These are phyloP conservation scores for Prosapia bicincta DNA, from an alignment of 2,888 invertebrate genomes.

Conservation along the genomic window DNA sequence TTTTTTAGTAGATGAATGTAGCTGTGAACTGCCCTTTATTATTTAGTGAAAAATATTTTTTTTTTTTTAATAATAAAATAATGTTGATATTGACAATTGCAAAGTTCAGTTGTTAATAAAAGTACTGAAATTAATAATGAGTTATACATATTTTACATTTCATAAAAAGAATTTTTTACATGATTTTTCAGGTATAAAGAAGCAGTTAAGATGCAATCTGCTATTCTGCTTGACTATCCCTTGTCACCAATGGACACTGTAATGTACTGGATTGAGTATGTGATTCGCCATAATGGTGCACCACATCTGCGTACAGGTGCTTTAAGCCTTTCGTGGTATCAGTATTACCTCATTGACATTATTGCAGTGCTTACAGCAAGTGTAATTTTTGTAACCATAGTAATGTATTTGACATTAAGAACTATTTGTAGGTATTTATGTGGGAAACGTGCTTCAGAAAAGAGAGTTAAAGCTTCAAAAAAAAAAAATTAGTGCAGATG, in stretches of 20 bases:
- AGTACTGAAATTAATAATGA: no score
- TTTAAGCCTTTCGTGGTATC: neutral
- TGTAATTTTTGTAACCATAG: neutral
- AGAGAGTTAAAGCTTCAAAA: neutral
- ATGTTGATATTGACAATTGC: no score
- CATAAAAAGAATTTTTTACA: no score
- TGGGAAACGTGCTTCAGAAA: neutral
- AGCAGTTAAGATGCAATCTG: neutral
- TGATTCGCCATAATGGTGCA: neutral
- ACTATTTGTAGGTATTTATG: neutral
- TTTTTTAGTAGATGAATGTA: no score
- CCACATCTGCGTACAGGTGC: neutral
- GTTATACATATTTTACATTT: no score
- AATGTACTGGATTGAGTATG: neutral
- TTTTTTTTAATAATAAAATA: no score
- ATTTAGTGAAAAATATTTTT: no score
- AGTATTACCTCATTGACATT: neutral
- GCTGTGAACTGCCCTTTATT: no score
- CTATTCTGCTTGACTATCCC: neutral
- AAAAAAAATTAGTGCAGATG: neutral
- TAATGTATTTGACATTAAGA: neutral
- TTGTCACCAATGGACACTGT: neutral
- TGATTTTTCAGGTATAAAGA: neutral
- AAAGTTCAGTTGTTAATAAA: no score
- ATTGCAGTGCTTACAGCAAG: neutral